Conservation (phyloP, 2,113 vertebrate genomes). For the Myrmophylax atrothorax region DNA sequence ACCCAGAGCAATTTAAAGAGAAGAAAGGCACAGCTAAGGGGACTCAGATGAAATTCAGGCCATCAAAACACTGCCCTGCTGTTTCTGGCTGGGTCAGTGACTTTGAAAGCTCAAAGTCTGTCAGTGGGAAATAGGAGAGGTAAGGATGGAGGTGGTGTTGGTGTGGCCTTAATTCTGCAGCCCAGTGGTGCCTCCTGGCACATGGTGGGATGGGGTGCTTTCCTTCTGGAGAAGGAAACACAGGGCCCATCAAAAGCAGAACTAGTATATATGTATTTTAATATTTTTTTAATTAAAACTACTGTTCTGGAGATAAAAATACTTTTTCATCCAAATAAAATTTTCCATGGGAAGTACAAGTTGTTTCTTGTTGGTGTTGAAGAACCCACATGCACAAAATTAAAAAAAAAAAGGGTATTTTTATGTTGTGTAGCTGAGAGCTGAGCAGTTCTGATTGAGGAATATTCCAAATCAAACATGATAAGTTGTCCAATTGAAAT, state of each 20-base stretch:
- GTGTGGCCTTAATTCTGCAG: not conserved
- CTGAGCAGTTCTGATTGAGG: not conserved
- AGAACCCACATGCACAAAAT: not conserved
- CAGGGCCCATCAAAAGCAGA: not conserved
- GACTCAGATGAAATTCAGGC: slow-evolving; percentile 9
- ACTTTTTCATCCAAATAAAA: not conserved
- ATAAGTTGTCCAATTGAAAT: not conserved
- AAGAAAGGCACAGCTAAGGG: slow-evolving; percentile 13
- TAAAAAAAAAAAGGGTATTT: not conserved
- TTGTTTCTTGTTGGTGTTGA: not conserved
- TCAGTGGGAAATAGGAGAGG: not conserved
- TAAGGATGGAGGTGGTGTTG: not conserved
- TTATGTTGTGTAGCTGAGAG: not conserved
- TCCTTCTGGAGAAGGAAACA: not conserved
- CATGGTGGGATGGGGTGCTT: accelerated
- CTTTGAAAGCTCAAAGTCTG: not conserved
- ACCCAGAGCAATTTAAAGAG: not conserved
- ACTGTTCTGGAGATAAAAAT: accelerated
- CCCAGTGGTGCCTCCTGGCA: not conserved
- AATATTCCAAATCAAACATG: not conserved
- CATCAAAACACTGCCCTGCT: not conserved
- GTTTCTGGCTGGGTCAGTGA: not conserved
- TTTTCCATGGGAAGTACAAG: not conserved
- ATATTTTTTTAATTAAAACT: not conserved
- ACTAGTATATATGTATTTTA: not conserved